Conservation (phyloP, 2,888 invertebrate genomes). For the Tipula unca region DNA sequence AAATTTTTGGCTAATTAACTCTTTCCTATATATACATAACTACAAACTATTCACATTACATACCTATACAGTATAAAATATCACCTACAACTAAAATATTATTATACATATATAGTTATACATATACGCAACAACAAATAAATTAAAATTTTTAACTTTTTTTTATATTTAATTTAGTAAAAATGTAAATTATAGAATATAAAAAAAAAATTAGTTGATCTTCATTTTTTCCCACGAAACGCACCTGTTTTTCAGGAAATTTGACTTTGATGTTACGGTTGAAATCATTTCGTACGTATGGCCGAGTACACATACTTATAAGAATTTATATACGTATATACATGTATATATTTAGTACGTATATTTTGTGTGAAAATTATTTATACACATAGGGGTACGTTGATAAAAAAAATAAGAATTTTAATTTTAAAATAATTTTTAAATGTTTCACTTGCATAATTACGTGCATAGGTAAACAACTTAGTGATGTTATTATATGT, state of each 20-base stretch:
- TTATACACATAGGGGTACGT: not conserved
- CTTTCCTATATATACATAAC: not conserved
- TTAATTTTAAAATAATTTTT: not conserved
- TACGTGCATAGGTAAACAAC: not conserved
- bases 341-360: not conserved
- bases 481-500: not conserved
- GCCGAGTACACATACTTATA: not conserved
- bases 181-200: not conserved
- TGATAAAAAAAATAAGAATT: not conserved
- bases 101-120: not conserved
- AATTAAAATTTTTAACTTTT: not conserved
- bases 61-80: not conserved
- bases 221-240: conserved; percentile 16
- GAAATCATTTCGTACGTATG: conserved; percentile 14
- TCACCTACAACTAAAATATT: not conserved
- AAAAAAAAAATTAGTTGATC: not conserved
- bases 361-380: not conserved
- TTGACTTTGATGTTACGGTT: conserved; percentile 15
- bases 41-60: too few relatives aligned
- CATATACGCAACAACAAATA: not conserved
- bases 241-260: conserved; percentile 19
- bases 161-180: not conserved
- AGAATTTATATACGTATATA: not conserved
- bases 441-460: not conserved
- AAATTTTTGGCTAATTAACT: not conserved